phyloP scores from a whole-genome alignment of 2,888 invertebrate genomes.

The Trissolcus japonicus region DNA sequence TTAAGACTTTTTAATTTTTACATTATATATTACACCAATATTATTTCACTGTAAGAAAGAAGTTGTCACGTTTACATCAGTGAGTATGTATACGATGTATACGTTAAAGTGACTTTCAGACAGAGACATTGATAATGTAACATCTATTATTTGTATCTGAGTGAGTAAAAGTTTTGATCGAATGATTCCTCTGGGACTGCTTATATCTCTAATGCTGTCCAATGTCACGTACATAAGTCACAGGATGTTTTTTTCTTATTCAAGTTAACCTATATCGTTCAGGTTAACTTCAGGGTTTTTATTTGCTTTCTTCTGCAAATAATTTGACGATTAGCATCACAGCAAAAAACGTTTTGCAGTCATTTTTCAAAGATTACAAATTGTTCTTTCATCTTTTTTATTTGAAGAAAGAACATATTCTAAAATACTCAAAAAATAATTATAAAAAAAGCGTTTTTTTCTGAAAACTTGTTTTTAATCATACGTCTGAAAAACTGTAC shows the following conservation, averaged over 20 bases:
- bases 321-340: too few relatives aligned
- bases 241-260: conserved; percentile 15
- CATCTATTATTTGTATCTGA: conserved; percentile 14
- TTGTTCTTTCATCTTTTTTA: too few relatives aligned
- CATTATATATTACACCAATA: conserved; percentile 12
- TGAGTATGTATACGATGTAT: conserved; percentile 22
- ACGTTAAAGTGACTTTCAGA: conserved; percentile 10
- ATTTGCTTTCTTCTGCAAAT: too few relatives aligned
- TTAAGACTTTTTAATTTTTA: conserved; percentile 42
- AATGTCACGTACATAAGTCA: conserved; percentile 12
- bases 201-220: not conserved
- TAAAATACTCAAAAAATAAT: too few relatives aligned
- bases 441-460: too few relatives aligned
- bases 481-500: too few relatives aligned
- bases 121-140: conserved; percentile 9
- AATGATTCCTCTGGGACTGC: not conserved
- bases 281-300: too few relatives aligned
- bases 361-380: too few relatives aligned
- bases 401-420: too few relatives aligned
- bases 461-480: too few relatives aligned
- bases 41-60: conserved; percentile 54
- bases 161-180: conserved; percentile 44
- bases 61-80: conserved; percentile 42
- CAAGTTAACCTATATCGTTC: too few relatives aligned
- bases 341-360: too few relatives aligned